Base-by-base conservation (phyloP, 2,797 vertebrate species). In the Eupleurogrammus muticus region DNA sequence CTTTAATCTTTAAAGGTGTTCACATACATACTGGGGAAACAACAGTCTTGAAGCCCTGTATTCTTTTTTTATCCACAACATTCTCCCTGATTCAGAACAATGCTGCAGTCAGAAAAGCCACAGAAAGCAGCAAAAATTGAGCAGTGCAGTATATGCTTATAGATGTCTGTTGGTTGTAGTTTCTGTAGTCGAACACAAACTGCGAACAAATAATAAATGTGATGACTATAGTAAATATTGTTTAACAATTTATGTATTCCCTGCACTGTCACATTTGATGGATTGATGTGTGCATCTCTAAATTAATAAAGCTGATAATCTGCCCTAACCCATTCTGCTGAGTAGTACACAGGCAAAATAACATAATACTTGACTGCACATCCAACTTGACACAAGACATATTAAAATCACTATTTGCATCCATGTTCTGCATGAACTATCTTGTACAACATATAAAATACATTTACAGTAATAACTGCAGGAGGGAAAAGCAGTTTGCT, bases 401-500 rank as follows among this genome's bases (percentile, higher is more conserved):
- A 20, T 28, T 35, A 36, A 10, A 58, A 58, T 38, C 28, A 70
- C 16, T 9, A 34, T 20, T 5, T 67, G 44, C 19, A 69, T 50
- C n/a, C 9, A 9, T 23, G 51, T 40, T 13, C 34, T 52, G 58
- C 66, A 81, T 48, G 40, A 76, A 49, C 19, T 59, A 59, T 57
- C 56, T 66, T n/a, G 11, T 3, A 24, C 54, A 56, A 28, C 42
- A 68, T 38, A 74, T 38, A 74, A 56, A 47, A 76, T 50, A 49
- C 53, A 66, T 3, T 28, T 24, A 78, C 40, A 70, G 49, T 60
- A 62, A 68, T 59, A 75, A 80, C 20, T 55, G 20, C 52, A 21
- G n/a, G 47, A 65, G 46, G 67, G 54, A 77, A 61, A 73, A 12
- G 9, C 57, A 13, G 57, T 70, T 85, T 78, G 46, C 61, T 79